Evolutionary conservation across 2,113 vertebrate species (phyloP).

Genomic region (Brachirus orientalis): DNA sequence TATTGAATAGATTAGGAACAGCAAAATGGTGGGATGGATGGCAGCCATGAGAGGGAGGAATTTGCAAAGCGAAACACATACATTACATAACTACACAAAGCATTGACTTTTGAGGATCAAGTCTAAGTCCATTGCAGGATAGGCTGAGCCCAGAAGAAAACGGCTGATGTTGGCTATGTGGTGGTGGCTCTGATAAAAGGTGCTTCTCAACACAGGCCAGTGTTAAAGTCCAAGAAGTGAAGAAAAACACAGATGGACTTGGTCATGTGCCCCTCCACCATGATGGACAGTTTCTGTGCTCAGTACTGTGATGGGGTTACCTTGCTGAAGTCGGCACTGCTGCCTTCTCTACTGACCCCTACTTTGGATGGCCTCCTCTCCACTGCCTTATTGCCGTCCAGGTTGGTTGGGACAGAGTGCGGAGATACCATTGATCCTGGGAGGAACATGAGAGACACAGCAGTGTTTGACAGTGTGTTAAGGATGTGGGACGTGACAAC

Average conservation of each 20-base stretch:
- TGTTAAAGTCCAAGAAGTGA: conserved; percentile 41
- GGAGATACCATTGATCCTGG: conserved; percentile 89
- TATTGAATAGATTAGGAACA: conserved; percentile 33
- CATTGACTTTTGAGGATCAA: conserved; percentile 9
- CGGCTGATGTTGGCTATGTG: conserved; percentile 6
- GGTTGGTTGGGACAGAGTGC: conserved; percentile 88
- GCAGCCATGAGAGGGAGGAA: conserved; percentile 37
- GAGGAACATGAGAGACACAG: conserved; percentile 27
- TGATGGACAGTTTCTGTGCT: conserved; percentile 51
- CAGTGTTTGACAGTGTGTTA: conserved; percentile 23
- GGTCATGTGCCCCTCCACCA: conserved; percentile 35
- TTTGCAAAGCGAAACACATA: conserved; percentile 37
- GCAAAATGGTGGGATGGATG: conserved; percentile 37
- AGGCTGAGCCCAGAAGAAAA: conserved; percentile 4
- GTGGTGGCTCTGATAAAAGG: too few species aligned
- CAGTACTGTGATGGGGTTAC: conserved; percentile 79
- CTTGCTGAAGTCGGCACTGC: conserved; percentile 96
- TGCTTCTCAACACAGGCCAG: conserved; percentile 22
- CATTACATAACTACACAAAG: conserved; percentile 24
- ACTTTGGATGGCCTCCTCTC: conserved; percentile 86
- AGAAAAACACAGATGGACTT: conserved; percentile 31
- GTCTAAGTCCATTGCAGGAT: conserved; percentile 21
- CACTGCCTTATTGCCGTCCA: conserved; percentile 85
- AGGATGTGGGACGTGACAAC: conserved; percentile 9
- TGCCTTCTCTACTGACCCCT: conserved; percentile 94